A percentile compares a stretch with the other conserved stretches of the same genome.
Conservation (phyloP, 2,888 invertebrate species). For the Cactoblastis cactorum region DNA sequence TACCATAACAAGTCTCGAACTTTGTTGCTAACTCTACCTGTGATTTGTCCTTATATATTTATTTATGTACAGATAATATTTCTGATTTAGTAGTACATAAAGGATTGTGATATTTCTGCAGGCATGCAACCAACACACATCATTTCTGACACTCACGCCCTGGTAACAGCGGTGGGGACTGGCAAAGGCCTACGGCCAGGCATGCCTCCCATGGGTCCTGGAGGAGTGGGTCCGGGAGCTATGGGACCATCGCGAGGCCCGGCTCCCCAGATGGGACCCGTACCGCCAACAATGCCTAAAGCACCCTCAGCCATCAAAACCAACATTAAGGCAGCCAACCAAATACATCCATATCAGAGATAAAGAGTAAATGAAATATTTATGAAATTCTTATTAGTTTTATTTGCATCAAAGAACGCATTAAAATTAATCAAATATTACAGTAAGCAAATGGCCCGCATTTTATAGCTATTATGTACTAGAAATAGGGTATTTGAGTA, state of each 20-base stretch:
- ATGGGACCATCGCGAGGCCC: conserved; percentile 81
- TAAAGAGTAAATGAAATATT: neutral
- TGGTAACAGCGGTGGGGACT: conserved; percentile 93
- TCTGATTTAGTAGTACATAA: too few species aligned
- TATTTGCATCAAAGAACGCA: conserved; percentile 5
- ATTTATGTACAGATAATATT: too few species aligned
- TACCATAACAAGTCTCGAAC: too few species aligned
- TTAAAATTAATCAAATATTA: conserved; percentile 12
- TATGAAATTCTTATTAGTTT: conserved; percentile 3
- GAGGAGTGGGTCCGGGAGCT: conserved; percentile 78
- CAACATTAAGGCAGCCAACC: conserved; percentile 93
- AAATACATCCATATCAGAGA: conserved; percentile 92
- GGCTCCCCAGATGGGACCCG: conserved; percentile 76
- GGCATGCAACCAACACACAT: conserved; percentile 88
- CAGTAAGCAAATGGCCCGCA: neutral
- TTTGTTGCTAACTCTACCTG: too few species aligned
- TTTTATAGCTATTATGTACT: neutral
- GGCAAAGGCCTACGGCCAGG: conserved; percentile 87
- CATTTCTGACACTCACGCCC: conserved; percentile 90
- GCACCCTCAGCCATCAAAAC: conserved; percentile 95
- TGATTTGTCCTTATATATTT: too few species aligned
- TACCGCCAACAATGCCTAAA: conserved; percentile 85
- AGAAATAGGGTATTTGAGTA: too few species aligned
- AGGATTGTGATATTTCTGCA: conserved; percentile 27
- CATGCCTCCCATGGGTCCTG: conserved; percentile 70